A percentile compares a stretch with the other conserved stretches of the same genome.
phyloP scores from a whole-genome alignment of 2,797 vertebrate genomes.

The Xyrichtys novacula region DNA sequence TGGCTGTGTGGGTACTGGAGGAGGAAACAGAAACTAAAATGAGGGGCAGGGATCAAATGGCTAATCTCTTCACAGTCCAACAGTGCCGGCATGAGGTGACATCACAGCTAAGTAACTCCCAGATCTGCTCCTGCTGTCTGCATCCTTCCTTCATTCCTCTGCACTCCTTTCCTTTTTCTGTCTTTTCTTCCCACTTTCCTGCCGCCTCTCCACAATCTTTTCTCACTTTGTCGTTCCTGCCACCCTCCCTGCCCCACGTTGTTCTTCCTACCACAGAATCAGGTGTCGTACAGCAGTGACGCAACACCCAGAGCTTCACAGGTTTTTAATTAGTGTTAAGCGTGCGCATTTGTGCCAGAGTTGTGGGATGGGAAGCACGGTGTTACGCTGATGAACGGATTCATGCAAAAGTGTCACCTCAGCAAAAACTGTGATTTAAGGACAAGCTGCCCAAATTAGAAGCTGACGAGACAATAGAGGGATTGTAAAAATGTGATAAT shows the following conservation, averaged over 20 bases:
- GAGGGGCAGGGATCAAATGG: constrained; percentile 76
- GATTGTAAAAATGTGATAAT: constrained; percentile 49
- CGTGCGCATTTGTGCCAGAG: constrained; percentile 46
- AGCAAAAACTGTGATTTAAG: constrained; percentile 64
- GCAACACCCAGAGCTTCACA: constrained; percentile 51
- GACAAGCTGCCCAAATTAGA: constrained; percentile 59
- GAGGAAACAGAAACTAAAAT: constrained; percentile 67
- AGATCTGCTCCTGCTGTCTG: constrained; percentile 50
- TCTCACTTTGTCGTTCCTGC: constrained; percentile 19
- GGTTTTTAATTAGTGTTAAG: constrained; percentile 69
- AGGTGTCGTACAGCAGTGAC: constrained; percentile 60
- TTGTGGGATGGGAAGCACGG: constrained; percentile 51
- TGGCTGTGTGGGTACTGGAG: constrained; percentile 36
- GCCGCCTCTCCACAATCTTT: constrained; percentile 28
- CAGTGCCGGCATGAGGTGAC: constrained; percentile 72
- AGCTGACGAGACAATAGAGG: constrained; percentile 51
- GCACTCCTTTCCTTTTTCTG: constrained; percentile 12
- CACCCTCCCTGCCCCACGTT: constrained; percentile 12
- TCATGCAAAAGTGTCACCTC: constrained; percentile 67
- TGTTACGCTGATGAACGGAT: constrained; percentile 57
- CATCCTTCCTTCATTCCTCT: constrained; percentile 25
- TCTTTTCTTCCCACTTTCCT: constrained; percentile 30
- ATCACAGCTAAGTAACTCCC: constrained; percentile 74
- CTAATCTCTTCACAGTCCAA: constrained; percentile 67
- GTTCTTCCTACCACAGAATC: constrained; percentile 43